Conservation (phyloP, 2,797 vertebrate genomes). For the Lutra lutra region DNA sequence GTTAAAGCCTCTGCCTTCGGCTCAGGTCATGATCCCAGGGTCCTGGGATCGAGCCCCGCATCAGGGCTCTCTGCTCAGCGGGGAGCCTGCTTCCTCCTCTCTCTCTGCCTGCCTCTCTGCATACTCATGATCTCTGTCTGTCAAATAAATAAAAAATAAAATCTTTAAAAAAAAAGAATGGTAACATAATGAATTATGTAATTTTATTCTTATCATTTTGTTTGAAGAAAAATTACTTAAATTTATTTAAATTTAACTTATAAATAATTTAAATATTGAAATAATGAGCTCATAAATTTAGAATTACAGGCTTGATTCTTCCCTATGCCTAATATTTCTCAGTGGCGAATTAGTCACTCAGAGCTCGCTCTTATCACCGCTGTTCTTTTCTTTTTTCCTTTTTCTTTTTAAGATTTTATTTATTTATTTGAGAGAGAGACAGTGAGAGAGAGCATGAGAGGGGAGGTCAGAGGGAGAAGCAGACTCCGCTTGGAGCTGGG, state of each 20-base stretch:
- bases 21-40: too few relatives aligned
- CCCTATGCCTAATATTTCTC: slow-evolving; percentile 42
- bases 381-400: neutral
- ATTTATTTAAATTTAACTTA: slow-evolving; percentile 71
- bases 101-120: too few relatives aligned
- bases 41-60: too few relatives aligned
- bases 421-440: neutral
- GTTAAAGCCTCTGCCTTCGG: too few relatives aligned
- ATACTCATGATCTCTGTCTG: too few relatives aligned
- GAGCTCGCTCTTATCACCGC: slow-evolving; percentile 22
- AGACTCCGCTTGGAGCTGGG: neutral
- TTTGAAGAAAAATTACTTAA: slow-evolving; percentile 65
- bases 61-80: too few relatives aligned
- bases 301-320: slow-evolving; percentile 49
- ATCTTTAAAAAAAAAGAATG: slow-evolving; percentile 18
- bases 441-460: neutral
- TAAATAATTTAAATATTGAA: slow-evolving; percentile 70
- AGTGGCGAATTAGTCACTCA: slow-evolving; percentile 41
- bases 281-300: slow-evolving; percentile 62
- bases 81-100: too few relatives aligned
- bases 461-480: neutral
- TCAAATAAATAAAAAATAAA: too few relatives aligned
- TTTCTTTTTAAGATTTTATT: neutral
- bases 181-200: slow-evolving; percentile 70
- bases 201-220: slow-evolving; percentile 64